Percentiles rank a stretch among this genome's conserved stretches.
phyloP scores from a whole-genome alignment of 2,797 vertebrate species.

The Sciaenops ocellatus region DNA sequence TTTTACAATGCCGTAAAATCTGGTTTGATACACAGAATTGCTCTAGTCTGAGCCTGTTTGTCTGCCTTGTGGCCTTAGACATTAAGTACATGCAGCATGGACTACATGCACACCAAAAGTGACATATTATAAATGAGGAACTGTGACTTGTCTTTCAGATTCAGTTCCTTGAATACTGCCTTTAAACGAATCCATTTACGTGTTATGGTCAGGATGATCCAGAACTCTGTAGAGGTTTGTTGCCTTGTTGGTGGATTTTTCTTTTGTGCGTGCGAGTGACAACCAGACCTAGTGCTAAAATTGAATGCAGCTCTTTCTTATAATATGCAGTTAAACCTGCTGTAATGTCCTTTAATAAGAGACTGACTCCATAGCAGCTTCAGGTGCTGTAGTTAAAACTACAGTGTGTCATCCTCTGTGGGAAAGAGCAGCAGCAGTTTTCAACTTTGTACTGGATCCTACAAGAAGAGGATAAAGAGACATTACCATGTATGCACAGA shows the following conservation, averaged over 20 bases:
- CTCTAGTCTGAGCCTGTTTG: constrained; percentile 21
- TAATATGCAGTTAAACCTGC: neutral
- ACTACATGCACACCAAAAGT: constrained; percentile 53
- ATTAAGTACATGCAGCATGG: constrained; percentile 29
- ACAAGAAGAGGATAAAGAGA: neutral
- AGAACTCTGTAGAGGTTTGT: constrained; percentile 10
- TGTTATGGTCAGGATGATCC: constrained; percentile 62
- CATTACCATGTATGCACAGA: no score
- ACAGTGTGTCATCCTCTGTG: neutral
- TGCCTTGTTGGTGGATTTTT: neutral
- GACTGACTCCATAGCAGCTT: neutral
- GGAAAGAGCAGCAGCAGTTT: neutral
- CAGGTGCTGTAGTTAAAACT: constrained; percentile 4
- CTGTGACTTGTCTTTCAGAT: constrained; percentile 84
- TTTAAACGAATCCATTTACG: constrained; percentile 77
- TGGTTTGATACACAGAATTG: constrained; percentile 5
- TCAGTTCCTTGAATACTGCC: constrained; percentile 84
- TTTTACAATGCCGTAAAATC: neutral
- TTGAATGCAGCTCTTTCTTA: no score
- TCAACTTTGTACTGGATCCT: neutral
- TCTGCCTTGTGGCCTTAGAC: constrained; percentile 51
- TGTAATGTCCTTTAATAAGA: neutral
- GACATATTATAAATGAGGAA: constrained; percentile 84
- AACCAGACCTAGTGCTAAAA: no score
- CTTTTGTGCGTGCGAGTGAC: neutral